These are phyloP conservation scores for Rhea americana DNA, from an alignment of 2,113 vertebrate species.

Conservation along the genomic window DNA sequence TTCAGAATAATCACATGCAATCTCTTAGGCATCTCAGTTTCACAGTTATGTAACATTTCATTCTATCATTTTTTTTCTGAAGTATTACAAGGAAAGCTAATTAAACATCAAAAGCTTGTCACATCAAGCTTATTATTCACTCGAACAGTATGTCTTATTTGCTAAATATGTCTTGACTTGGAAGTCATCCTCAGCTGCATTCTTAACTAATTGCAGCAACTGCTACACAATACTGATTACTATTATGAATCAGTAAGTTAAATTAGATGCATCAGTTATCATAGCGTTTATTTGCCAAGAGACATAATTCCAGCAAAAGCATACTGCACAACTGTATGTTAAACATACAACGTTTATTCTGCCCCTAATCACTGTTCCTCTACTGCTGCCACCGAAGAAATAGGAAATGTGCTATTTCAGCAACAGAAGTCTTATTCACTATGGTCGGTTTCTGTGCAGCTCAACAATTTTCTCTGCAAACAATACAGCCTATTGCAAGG, in stretches of 20 bases:
- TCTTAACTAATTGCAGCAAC: conserved; percentile 41
- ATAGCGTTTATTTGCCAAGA: not conserved
- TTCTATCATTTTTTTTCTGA: not conserved
- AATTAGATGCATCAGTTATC: not conserved
- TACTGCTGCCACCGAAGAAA: not conserved
- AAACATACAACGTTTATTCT: not conserved
- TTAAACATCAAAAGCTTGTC: conserved; percentile 48
- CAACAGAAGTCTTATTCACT: not conserved
- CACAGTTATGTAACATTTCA: not conserved
- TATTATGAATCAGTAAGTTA: conserved; percentile 4
- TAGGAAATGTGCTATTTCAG: not conserved
- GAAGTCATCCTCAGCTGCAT: conserved; percentile 24
- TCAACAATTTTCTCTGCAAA: not conserved
- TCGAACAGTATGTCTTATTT: not conserved
- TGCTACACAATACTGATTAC: conserved; percentile 24
- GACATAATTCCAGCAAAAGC: not conserved
- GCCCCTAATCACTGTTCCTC: not conserved
- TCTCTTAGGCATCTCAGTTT: not conserved
- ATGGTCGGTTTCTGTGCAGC: accelerated
- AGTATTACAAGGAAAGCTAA: conserved; percentile 31
- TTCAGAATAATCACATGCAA: not conserved
- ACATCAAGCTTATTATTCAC: conserved; percentile 19
- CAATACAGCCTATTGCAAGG: not conserved
- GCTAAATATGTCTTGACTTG: not conserved
- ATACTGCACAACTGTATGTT: not conserved